Base-by-base conservation (phyloP, 1,140 invertebrate genomes). In the Zaprionus davidi region DNA sequence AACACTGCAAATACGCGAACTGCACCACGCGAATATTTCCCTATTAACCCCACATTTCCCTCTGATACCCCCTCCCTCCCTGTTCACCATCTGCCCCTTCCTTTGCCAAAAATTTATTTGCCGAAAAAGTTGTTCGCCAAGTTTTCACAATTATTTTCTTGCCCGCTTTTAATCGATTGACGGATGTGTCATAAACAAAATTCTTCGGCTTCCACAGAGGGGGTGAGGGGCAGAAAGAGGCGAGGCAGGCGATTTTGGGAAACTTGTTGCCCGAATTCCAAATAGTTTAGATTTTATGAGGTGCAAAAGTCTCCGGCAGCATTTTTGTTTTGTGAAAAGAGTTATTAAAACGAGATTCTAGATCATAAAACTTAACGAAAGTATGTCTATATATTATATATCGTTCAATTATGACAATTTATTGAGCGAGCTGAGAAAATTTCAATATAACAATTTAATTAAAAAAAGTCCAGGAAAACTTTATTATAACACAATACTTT, bases 1-100 rank as follows among this genome's bases (percentile, higher is more conserved):
- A 60, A 62, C 55, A 53, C 24, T 6, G 71, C 51, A 59, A 53
- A 63, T 70, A 51, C 49, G 49, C 46, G 38, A 34, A 44, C 34
- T 71, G 36, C 53, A 64, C 51, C 49, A 64, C 46, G 34, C 46
- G 41, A 36, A 38, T 24, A 55, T 53, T 24, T 64, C 5, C 22
- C 4, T 7, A 49, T 49, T 38, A 22, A 38, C 34, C 31, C 31
- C 5, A 20, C 11, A n/a, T 7, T 2, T n/a, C 41, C 15, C 41
- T 44, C 41, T n/a, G n/a, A 0, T 4, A 41, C 15, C 38, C 5
- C 15, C 15, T 41, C 15, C 15, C 15, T n/a, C 38, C 5, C 38
- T 15, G 0, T 2, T 1, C 9, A 9, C 9, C 9, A 31, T 41
- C 15, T 41, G 38, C 15, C 38, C 12, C 38, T 34, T 5, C 38